phyloP scores from a whole-genome alignment of 1,140 invertebrate genomes.

The Meloidogyne chitwoodi region DNA sequence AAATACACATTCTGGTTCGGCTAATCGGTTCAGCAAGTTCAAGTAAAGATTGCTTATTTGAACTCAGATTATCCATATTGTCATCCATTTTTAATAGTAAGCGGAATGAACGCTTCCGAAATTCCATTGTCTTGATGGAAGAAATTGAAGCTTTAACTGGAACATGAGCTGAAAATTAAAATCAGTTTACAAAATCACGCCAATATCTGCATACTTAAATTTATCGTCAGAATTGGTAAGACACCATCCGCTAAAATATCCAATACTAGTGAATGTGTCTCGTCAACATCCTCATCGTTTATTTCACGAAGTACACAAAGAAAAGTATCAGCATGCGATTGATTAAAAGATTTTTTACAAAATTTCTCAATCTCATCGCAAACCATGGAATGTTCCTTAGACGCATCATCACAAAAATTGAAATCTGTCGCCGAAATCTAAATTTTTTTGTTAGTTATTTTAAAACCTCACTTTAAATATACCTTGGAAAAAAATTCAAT shows the following conservation, averaged over 20 bases:
- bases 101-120: background rate
- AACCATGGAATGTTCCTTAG: slow-evolving; percentile 9
- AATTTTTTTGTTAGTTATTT: background rate
- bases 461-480: background rate
- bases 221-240: background rate
- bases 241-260: slow-evolving; percentile 10
- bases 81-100: background rate
- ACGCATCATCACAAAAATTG: slow-evolving; percentile 16
- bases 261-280: background rate
- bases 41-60: background rate
- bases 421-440: slow-evolving; percentile 18
- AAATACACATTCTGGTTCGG: background rate
- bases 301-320: slow-evolving; percentile 9
- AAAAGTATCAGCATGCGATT: slow-evolving; percentile 14
- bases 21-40: background rate
- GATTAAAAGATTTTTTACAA: background rate
- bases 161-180: background rate
- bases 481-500: background rate
- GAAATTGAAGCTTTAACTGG: background rate
- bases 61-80: background rate
- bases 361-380: slow-evolving; percentile 11
- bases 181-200: too few relatives aligned
- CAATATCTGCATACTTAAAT: too few relatives aligned
- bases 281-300: background rate
- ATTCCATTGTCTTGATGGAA: background rate